A percentile compares a stretch with the other conserved stretches of the same genome.
phyloP scores from a whole-genome alignment of 1,140 invertebrate species.

The Prorops nasuta region DNA sequence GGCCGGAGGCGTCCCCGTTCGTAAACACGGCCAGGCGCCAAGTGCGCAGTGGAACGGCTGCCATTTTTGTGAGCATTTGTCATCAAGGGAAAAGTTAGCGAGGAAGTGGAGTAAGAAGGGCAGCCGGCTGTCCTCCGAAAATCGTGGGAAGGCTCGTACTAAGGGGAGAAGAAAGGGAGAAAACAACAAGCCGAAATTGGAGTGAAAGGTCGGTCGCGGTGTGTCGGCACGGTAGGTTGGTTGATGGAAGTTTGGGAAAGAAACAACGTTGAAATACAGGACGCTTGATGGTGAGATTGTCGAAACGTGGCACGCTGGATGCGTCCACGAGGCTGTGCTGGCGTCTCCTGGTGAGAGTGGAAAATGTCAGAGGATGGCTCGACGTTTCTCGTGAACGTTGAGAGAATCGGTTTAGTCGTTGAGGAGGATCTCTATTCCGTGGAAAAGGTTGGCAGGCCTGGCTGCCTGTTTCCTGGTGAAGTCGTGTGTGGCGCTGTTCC shows the following conservation, averaged over 20 bases:
- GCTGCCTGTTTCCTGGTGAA: slow-evolving; percentile 8
- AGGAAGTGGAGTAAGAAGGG: no score
- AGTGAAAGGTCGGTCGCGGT: no score
- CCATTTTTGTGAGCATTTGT: no score
- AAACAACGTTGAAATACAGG: no score
- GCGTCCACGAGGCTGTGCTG: slow-evolving; percentile 27
- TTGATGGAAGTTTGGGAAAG: no score
- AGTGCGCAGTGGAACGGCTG: no score
- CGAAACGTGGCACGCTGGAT: slow-evolving; percentile 35
- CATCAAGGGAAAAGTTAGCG: no score
- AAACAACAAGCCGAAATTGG: no score
- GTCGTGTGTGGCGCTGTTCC: slow-evolving; percentile 8
- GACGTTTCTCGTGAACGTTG: slow-evolving; percentile 37
- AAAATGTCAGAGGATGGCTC: slow-evolving; percentile 38
- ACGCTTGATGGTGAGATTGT: slow-evolving; percentile 32
- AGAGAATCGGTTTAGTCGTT: slow-evolving; percentile 21
- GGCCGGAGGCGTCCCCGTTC: neutral
- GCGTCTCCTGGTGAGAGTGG: slow-evolving; percentile 14
- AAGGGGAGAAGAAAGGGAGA: no score
- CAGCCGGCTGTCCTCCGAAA: no score
- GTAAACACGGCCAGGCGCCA: neutral
- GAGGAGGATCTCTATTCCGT: slow-evolving; percentile 13
- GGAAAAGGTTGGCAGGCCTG: slow-evolving; percentile 15
- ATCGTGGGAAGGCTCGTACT: no score
- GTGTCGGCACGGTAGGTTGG: no score